Base-by-base conservation (phyloP, 2,113 vertebrate genomes). In the Spea bombifrons region DNA sequence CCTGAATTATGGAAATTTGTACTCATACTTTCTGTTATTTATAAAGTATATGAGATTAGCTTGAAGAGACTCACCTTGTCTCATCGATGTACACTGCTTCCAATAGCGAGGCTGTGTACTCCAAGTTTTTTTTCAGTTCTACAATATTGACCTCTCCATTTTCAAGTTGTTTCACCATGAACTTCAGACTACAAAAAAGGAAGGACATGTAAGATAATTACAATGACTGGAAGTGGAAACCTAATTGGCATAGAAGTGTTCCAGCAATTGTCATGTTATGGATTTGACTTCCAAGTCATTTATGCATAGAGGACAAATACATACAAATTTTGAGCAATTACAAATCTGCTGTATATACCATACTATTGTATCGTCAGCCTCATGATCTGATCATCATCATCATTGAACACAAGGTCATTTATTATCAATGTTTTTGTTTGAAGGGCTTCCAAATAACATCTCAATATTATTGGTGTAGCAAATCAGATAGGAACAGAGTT, bases 61-160 rank as follows among this genome's bases (percentile, higher is more conserved):
- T 59, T 59, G 2, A 10, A 71, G 44, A 45, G 52, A 17, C 75
- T 77, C 85, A 96, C 95, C 95, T 92, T 3, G 94, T 92, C 89
- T 95, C 94, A 5, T 96, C 94, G 2, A 95, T 94, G 81, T 92
- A 96, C 8, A 96, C 92, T 0, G 94, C 94, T 85, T 98, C 96
- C 44, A 98, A 91, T 82, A 98, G 88, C 0, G 95, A 95, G 0
- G 95, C 94, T 0, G 96, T 96, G 66, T 92, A 94, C 8, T 96
- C 94, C 88, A 98, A 81, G 81, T 95, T 96, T 80, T 92, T 93
- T 86, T 94, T 96, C 73, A 98, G 90, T 73, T 97, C 95, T 70
- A 94, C 94, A 71, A 94, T 90, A 85, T 95, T 92, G 4, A 97
- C 91, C 73, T 97, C 93, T 61, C 90, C 94, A 4, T 93, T 88